Conservation (phyloP, 1,140 invertebrate species). For the Mesaphorura yosii region DNA sequence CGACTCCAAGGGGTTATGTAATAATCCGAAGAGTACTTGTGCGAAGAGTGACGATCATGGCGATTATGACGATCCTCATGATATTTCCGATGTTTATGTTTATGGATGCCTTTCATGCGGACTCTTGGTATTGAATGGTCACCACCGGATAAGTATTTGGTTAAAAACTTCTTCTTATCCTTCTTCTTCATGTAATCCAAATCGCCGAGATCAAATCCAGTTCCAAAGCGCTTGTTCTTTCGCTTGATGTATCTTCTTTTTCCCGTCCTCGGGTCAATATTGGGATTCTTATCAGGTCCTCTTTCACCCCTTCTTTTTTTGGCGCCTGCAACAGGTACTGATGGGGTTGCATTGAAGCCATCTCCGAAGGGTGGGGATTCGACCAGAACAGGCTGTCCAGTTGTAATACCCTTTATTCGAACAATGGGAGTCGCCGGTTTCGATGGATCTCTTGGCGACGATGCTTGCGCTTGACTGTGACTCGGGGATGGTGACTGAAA, state of each 20-base stretch:
- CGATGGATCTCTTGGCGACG: neutral
- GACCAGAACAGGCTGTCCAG: too few species aligned
- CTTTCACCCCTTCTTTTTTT: constrained; percentile 7
- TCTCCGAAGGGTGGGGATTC: neutral
- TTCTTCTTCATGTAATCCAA: too few species aligned
- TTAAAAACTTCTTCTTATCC: too few species aligned
- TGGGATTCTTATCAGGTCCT: constrained; percentile 5
- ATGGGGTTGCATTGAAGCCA: neutral
- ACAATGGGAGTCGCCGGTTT: neutral
- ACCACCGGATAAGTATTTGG: too few species aligned
- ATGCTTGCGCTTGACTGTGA: too few species aligned
- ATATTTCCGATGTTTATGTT: too few species aligned
- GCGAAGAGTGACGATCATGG: neutral
- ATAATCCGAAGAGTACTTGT: neutral
- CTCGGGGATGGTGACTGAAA: too few species aligned
- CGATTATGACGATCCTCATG: too few species aligned
- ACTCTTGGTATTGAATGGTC: too few species aligned
- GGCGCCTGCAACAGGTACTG: neutral
- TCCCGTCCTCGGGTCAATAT: constrained; percentile 14
- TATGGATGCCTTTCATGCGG: too few species aligned
- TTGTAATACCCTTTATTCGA: neutral
- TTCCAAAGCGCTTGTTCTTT: neutral
- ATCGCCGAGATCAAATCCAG: too few species aligned
- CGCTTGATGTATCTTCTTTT: constrained; percentile 12
- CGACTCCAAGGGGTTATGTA: too few species aligned